Evolutionary conservation across 2,797 vertebrate genomes (phyloP), one percentile per base, ranked within the genome.

Genomic region (Cetoscarus ocellatus): DNA sequence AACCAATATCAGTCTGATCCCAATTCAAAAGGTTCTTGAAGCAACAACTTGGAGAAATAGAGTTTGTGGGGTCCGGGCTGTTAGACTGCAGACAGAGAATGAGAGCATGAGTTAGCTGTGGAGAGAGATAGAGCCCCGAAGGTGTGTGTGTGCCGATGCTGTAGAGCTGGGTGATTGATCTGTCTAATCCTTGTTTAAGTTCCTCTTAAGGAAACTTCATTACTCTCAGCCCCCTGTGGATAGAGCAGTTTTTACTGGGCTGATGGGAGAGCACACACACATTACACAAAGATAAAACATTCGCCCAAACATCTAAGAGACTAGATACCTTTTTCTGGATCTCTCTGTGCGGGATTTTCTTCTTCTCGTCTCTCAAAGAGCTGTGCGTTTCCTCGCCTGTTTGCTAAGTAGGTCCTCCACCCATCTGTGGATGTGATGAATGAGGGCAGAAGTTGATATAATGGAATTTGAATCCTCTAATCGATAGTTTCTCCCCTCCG

Each of bases 401-500:
- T 80, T 80, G 76, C 75, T 80, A 73, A 87, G 80, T 52, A 79
- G 50, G 12, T 85, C 81, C 67, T 72, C 83, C 73, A 56, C 64
- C 71, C 42, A 64, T 87, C 88, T 85, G 63, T 49, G 65, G 77
- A 56, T 51, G 81, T 93, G 91, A 93, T 91, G 86, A 87, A 93
- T 83, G 90, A 87, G 86, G 59, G 58, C 13, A 65, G 72, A 75
- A 60, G 63, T 80, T 88, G 88, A 91, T 71, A 55, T 91, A 93
- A 93, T 93, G 86, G 88, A 86, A 92, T 93, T 89, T 92, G 91
- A 94, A 91, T 93, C 82, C 67, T 83, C 78, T 90, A 91, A 94
- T 94, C 91, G 61, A 93, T 94, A 91, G 74, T 82, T 91, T 92
- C 92, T 91, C 81, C 81, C 87, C 89, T 90, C 80, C 89, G 91